Evolutionary conservation across 2,113 vertebrate species (phyloP).

Genomic region (Osmerus eperlanus): DNA sequence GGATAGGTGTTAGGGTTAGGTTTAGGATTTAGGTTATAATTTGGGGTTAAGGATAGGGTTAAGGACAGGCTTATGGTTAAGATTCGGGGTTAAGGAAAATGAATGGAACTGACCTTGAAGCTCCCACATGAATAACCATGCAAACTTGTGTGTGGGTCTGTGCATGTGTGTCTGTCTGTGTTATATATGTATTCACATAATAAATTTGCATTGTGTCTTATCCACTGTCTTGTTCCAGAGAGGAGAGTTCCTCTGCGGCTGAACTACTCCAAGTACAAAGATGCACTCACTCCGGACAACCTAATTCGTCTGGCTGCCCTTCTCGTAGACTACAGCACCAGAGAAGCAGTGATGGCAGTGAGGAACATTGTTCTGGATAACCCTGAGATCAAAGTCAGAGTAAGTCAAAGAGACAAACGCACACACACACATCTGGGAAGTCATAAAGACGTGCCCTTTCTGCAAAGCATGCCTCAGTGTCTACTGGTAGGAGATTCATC

Average conservation of each 20-base stretch:
- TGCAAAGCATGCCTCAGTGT: no score
- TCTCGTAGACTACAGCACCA: constrained; percentile 64
- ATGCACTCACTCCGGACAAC: constrained; percentile 79
- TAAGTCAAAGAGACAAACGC: constrained; percentile 41
- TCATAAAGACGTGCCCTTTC: no score
- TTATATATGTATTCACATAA: not conserved
- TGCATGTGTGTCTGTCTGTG: not conserved
- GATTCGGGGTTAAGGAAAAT: no score
- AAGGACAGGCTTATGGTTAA: no score
- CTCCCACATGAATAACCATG: no score
- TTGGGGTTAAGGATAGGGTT: no score
- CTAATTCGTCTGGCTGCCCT: constrained; percentile 84
- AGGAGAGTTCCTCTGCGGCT: constrained; percentile 75
- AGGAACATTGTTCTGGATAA: constrained; percentile 84
- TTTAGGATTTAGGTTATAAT: no score
- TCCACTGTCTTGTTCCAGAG: constrained; percentile 64
- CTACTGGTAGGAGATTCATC: no score
- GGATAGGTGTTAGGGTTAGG: no score
- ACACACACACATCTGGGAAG: not conserved
- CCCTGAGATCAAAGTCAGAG: constrained; percentile 86
- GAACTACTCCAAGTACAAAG: constrained; percentile 79
- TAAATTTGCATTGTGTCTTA: not conserved
- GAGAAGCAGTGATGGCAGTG: constrained; percentile 59
- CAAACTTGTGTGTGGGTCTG: not conserved
- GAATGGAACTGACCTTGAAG: no score